Conservation (phyloP, 2,797 vertebrate genomes). For the Sebastes paucispinis region DNA sequence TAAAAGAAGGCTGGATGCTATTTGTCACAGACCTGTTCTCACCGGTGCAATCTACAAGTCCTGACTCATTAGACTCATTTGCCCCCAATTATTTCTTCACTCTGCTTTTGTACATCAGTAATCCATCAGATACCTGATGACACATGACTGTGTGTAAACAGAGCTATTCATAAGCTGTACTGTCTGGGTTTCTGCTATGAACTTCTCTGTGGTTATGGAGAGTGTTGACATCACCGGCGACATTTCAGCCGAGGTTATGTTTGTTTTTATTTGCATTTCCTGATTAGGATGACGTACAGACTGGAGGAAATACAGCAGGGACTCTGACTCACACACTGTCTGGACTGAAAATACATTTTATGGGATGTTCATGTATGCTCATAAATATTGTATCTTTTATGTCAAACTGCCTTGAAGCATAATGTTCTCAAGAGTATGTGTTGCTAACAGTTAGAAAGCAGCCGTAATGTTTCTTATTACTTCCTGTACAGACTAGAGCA, state of each 20-base stretch:
- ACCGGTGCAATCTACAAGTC: background rate
- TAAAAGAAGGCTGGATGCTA: background rate
- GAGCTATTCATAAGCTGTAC: background rate
- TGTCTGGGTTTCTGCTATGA: background rate
- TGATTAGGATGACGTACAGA: slow-evolving; percentile 5
- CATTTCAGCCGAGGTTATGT: slow-evolving; percentile 3
- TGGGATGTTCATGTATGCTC: background rate
- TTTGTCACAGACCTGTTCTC: slow-evolving; percentile 1
- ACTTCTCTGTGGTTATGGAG: background rate
- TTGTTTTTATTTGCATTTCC: slow-evolving; percentile 24
- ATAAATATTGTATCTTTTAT: background rate
- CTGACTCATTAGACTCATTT: slow-evolving; percentile 1
- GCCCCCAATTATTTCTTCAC: background rate
- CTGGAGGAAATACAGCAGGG: background rate
- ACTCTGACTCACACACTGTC: slow-evolving; percentile 6
- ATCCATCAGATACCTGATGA: background rate
- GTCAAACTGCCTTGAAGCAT: background rate
- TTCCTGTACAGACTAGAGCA: background rate
- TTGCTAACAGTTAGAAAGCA: background rate
- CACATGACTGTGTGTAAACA: no score
- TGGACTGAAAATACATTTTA: background rate
- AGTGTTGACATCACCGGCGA: slow-evolving; percentile 14
- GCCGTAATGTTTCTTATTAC: background rate
- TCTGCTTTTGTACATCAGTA: background rate
- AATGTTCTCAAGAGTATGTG: background rate